Conservation (phyloP, 2,888 invertebrate genomes). For the Bugulina stolonifera region DNA sequence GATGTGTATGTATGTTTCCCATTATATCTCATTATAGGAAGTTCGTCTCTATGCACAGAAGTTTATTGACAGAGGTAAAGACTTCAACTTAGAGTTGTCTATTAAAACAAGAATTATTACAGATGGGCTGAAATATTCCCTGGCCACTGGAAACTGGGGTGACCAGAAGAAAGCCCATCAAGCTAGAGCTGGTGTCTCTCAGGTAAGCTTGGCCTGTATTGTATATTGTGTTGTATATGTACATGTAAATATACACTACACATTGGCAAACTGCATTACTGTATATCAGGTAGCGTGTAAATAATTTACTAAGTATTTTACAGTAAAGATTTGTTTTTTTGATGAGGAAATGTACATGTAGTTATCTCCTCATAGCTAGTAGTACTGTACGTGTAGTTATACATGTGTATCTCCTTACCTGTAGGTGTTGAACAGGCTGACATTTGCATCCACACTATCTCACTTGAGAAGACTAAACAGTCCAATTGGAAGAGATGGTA, state of each 20-base stretch:
- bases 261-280: neutral
- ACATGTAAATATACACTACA: neutral
- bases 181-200: constrained; percentile 90
- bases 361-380: no score
- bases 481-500: constrained; percentile 97
- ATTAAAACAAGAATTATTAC: constrained; percentile 97
- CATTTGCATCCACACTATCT: constrained; percentile 95
- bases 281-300: no score
- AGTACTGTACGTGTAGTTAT: no score
- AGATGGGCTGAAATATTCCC: constrained; percentile 91
- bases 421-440: constrained; percentile 85
- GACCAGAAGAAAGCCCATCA: constrained; percentile 99
- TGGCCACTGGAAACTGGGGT: constrained; percentile 99
- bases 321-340: neutral
- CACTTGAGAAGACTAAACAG: constrained; percentile 97
- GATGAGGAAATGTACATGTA: no score
- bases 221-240: no score
- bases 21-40: constrained; percentile 70
- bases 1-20: no score
- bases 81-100: constrained; percentile 91
- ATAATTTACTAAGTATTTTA: neutral
- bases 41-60: constrained; percentile 95
- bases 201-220: constrained; percentile 56
- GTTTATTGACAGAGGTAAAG: constrained; percentile 96
- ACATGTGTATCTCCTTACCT: no score